Evolutionary conservation across 2,888 invertebrate species (phyloP).

Genomic region (Ochlodes sylvanus): DNA sequence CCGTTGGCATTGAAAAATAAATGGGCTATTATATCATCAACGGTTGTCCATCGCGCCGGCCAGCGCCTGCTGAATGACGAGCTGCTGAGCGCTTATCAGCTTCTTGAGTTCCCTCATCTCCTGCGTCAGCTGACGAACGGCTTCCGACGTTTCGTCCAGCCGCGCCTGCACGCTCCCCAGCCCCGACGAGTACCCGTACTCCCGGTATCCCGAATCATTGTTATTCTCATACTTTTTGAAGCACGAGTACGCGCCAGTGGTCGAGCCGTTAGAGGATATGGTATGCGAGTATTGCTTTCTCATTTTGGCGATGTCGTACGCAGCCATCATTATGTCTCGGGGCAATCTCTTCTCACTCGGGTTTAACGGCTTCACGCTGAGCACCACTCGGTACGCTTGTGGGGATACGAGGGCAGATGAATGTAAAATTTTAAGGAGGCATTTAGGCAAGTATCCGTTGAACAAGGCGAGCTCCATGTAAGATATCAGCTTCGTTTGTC

Average conservation of each 20-base stretch:
- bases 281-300: constrained; percentile 89
- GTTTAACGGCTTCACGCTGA: constrained; percentile 93
- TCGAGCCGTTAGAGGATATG: constrained; percentile 87
- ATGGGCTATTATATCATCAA: constrained; percentile 80
- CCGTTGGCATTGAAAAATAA: constrained; percentile 81
- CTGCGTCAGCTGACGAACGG: constrained; percentile 87
- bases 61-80: constrained; percentile 79
- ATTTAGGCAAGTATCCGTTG: constrained; percentile 91
- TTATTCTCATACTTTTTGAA: constrained; percentile 88
- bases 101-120: constrained; percentile 89
- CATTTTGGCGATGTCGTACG: constrained; percentile 92
- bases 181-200: constrained; percentile 83
- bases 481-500: constrained; percentile 94
- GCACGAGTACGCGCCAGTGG: constrained; percentile 86
- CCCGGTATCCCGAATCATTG: constrained; percentile 77
- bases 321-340: constrained; percentile 91
- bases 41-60: constrained; percentile 72
- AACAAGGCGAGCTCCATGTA: constrained; percentile 93
- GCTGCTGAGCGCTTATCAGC: constrained; percentile 79
- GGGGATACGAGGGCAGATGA: constrained; percentile 92
- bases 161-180: constrained; percentile 86
- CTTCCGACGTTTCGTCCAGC: constrained; percentile 88
- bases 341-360: constrained; percentile 93
- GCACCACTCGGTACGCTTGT: constrained; percentile 91
- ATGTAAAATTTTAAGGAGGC: constrained; percentile 89